These are phyloP conservation scores for Sebastes hubbsi DNA, from an alignment of 2,797 vertebrate genomes.

Conservation along the genomic window DNA sequence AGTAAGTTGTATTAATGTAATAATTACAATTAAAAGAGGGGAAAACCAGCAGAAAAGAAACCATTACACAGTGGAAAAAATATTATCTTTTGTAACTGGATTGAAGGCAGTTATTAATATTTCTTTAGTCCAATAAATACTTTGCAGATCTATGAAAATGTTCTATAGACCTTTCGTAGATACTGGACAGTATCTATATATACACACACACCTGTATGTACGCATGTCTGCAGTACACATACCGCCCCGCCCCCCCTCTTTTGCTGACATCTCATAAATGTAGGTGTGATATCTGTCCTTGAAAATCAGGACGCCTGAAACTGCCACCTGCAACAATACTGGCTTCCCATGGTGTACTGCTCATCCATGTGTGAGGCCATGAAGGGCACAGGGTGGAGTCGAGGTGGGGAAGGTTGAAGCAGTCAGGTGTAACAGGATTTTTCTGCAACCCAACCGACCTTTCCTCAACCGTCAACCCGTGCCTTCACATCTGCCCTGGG, in stretches of 20 bases:
- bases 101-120: no score
- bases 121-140: background rate
- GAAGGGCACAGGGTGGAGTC: slow-evolving; percentile 9
- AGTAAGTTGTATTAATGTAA: background rate
- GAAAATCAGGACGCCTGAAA: slow-evolving; percentile 26
- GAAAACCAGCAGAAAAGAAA: background rate
- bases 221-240: background rate
- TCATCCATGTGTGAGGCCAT: slow-evolving; percentile 34
- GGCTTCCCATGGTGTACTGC: slow-evolving; percentile 42
- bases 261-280: slow-evolving; percentile 10
- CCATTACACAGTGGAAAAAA: no score
- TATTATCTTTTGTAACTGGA: background rate
- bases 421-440: slow-evolving; percentile 37
- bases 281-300: slow-evolving; percentile 28
- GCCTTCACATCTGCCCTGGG: slow-evolving; percentile 13
- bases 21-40: background rate
- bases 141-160: background rate
- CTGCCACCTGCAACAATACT: background rate
- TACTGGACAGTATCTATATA: background rate
- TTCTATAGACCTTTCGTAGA: background rate
- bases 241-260: background rate
- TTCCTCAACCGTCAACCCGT: background rate
- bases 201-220: no score
- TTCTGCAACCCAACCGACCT: slow-evolving; percentile 12
- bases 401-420: slow-evolving; percentile 10